These are phyloP conservation scores for Sebastes glaucus DNA, from an alignment of 2,797 vertebrate species.

Conservation along the genomic window DNA sequence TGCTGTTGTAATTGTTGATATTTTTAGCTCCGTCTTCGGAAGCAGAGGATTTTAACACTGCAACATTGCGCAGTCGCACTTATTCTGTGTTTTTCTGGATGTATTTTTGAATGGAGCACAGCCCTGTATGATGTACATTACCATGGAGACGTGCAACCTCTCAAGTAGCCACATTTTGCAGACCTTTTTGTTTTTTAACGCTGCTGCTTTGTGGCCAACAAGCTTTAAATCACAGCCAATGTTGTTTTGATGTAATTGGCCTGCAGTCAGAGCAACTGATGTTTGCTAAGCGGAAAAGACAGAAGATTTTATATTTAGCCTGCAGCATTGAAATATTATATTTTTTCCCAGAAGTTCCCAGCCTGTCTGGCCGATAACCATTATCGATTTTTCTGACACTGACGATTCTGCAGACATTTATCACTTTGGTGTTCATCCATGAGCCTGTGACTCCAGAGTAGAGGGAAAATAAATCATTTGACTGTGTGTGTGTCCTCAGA, in stretches of 20 bases:
- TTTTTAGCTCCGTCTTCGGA: neutral
- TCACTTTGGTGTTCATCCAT: constrained; percentile 34
- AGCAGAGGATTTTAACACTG: neutral
- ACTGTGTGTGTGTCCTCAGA: constrained; percentile 81
- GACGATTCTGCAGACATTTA: constrained; percentile 40
- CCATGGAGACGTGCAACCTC: constrained; percentile 2
- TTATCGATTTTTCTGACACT: constrained; percentile 55
- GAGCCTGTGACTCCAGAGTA: constrained; percentile 19
- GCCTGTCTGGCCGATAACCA: constrained; percentile 1
- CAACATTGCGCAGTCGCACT: neutral
- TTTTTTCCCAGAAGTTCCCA: constrained; percentile 1
- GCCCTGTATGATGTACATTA: neutral
- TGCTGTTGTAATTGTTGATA: neutral
- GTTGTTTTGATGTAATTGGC: constrained; percentile 24
- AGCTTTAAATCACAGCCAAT: constrained; percentile 25
- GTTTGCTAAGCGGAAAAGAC: constrained; percentile 32
- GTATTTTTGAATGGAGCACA: neutral
- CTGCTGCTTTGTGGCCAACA: neutral
- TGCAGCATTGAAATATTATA: constrained; percentile 12
- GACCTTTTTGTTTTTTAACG: neutral
- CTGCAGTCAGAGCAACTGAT: constrained; percentile 12
- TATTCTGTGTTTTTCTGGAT: neutral
- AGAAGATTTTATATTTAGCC: constrained; percentile 28
- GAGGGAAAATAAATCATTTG: constrained; percentile 44
- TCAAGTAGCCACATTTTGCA: neutral